Base-by-base conservation (phyloP, 2,113 vertebrate species). In the Synchiropus splendidus region DNA sequence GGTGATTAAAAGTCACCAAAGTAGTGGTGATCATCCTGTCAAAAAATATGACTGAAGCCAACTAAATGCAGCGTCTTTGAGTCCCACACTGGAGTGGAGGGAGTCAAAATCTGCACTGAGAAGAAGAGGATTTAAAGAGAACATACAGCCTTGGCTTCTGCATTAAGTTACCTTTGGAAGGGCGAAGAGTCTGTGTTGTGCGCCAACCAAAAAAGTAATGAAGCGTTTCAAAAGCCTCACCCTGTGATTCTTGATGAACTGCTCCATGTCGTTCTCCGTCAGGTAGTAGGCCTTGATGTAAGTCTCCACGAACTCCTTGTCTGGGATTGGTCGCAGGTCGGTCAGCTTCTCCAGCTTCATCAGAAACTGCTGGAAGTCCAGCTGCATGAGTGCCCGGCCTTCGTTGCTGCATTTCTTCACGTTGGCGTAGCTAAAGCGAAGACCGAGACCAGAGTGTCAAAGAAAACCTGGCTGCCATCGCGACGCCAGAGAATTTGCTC, bases 401-500 rank as follows among this genome's bases (percentile, higher is more conserved):
- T 99, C 95, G 39, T 97, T 99, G 78, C 95, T 99, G 74, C 94
- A 98, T 53, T 98, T 99, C 81, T 97, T 98, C 47, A 97, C 95
- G 4, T 96, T 99, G 11, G 92, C 91, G 6, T 97, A 99, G 51
- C 95, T 99, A 9, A 52, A 33, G 51, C 1, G 3, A 16, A 31
- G 17, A 68, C 51, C 13, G 32, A 44, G 54, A 12, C 8, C 1
- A 10, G 1, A 27, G 21, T 27, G 21, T 27, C 21, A 27, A 27
- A 27, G 21, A 27, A 27, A 27, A 27, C 21, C 8, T 27, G 21
- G 21, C 21, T 27, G n/a, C 21, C 4, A 27, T 8, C 8, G 21
- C 4, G 4, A 27, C 21, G 21, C 21, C 21, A 8, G 21, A 27
- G 1, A 17, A 18, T 37, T 39, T 16, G 18, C 11, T 13, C 6